These are phyloP conservation scores for Peromyscus californicus DNA, from an alignment of 2,113 vertebrate genomes.

Conservation along the genomic window DNA sequence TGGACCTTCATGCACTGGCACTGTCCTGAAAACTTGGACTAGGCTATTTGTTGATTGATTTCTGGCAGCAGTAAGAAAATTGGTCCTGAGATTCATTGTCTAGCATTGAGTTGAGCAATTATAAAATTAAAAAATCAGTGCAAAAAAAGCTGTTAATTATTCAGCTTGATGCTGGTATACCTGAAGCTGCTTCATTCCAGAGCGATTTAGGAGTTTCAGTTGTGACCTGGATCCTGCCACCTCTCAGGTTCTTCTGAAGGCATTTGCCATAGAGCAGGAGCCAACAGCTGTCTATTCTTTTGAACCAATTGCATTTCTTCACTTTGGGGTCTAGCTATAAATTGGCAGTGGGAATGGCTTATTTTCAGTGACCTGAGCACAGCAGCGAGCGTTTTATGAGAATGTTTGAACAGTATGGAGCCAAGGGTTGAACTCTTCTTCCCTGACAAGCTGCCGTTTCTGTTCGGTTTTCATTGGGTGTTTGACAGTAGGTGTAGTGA, in stretches of 20 bases:
- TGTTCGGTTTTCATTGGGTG: neutral
- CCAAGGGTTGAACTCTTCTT: neutral
- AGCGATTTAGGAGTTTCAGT: neutral
- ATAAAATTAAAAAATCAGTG: neutral
- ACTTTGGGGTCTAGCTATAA: slow-evolving; percentile 9
- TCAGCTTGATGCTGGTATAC: neutral
- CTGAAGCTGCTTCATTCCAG: slow-evolving; percentile 11
- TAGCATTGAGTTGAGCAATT: neutral
- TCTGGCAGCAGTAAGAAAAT: neutral
- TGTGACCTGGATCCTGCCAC: neutral
- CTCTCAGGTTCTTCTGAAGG: neutral
- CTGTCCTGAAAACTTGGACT: neutral
- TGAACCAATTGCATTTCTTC: slow-evolving; percentile 14
- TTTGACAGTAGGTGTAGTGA: neutral
- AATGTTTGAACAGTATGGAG: neutral
- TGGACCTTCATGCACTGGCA: neutral
- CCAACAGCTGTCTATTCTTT: neutral
- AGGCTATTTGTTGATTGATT: neutral
- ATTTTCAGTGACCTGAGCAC: neutral
- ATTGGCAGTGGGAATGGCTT: neutral
- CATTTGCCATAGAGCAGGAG: neutral
- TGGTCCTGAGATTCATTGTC: neutral
- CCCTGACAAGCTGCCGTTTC: neutral
- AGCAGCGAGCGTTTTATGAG: slow-evolving; percentile 41
- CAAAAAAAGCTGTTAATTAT: neutral